Conservation (phyloP, 2,113 vertebrate genomes). For the Hippocampus zosterae region DNA sequence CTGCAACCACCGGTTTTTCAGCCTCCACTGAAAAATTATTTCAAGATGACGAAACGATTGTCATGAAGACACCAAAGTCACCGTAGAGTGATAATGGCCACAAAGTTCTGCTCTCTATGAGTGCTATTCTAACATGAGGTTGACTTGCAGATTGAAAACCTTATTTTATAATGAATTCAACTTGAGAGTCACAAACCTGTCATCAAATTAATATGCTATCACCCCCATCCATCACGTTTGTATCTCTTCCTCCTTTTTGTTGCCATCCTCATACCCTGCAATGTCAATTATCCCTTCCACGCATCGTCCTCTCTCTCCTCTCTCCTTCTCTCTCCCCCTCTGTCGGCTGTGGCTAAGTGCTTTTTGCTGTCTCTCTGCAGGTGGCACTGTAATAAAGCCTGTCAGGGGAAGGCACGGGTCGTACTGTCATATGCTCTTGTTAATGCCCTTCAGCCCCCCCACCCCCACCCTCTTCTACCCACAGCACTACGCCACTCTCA, state of each 20-base stretch:
- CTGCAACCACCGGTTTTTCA: no score
- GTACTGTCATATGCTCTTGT: constrained; percentile 64
- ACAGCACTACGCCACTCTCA: constrained; percentile 12
- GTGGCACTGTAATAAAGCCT: constrained; percentile 70
- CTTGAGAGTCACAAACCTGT: not conserved
- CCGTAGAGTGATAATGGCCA: no score
- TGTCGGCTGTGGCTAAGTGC: constrained; percentile 66
- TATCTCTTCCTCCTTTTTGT: constrained; percentile 3
- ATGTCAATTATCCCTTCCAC: constrained; percentile 32
- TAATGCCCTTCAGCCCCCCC: constrained; percentile 32
- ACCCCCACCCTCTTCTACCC: not conserved
- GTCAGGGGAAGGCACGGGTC: constrained; percentile 62
- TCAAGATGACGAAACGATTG: not conserved
- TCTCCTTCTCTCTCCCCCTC: constrained; percentile 10
- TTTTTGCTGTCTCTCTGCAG: constrained; percentile 67
- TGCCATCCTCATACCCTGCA: constrained; percentile 12
- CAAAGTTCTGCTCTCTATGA: not conserved
- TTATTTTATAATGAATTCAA: not conserved
- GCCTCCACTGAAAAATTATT: no score
- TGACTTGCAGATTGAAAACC: not conserved
- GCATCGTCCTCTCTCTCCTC: constrained; percentile 5
- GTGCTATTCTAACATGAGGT: not conserved
- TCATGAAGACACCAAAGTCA: not conserved
- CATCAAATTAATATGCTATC: not conserved
- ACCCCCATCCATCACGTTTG: not conserved